A percentile compares a stretch with the other conserved stretches of the same genome.
These are phyloP conservation scores for Schmidtea mediterranea DNA, from an alignment of 1,140 invertebrate genomes.

Conservation along the genomic window DNA sequence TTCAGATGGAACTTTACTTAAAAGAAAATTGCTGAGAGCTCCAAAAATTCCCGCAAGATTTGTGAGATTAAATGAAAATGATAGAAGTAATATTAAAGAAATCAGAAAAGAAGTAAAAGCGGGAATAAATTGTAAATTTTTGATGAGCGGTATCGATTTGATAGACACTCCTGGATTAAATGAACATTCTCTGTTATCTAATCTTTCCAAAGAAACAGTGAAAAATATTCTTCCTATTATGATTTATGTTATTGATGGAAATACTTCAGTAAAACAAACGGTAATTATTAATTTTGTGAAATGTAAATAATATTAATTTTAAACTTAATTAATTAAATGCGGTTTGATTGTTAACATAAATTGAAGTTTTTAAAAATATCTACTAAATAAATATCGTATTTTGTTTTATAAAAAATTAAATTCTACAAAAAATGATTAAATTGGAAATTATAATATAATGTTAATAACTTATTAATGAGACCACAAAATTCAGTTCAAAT, in stretches of 20 bases:
- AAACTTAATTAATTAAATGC: too few species aligned
- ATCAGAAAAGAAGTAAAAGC: background rate
- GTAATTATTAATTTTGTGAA: too few species aligned
- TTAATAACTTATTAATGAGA: too few species aligned
- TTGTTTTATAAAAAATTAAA: too few species aligned
- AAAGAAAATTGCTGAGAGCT: background rate
- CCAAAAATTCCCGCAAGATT: background rate
- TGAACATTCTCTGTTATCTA: conserved; percentile 1
- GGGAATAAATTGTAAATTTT: conserved; percentile 2
- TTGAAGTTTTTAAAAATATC: too few species aligned
- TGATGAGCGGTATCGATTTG: conserved; percentile 4
- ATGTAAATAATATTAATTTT: too few species aligned
- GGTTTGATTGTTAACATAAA: too few species aligned
- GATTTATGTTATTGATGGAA: conserved; percentile 6
- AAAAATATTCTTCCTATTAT: conserved; percentile 4
- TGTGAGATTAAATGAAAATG: background rate
- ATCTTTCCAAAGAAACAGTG: background rate
- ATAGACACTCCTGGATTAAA: conserved; percentile 6
- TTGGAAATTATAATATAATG: too few species aligned
- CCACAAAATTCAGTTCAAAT: too few species aligned
- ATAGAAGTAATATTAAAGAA: background rate
- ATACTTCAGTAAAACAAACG: too few species aligned
- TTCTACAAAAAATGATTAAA: too few species aligned
- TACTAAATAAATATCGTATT: too few species aligned
- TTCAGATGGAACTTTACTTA: background rate